Base-by-base conservation (phyloP, 2,888 invertebrate species). In the Melinaea menophilus region DNA sequence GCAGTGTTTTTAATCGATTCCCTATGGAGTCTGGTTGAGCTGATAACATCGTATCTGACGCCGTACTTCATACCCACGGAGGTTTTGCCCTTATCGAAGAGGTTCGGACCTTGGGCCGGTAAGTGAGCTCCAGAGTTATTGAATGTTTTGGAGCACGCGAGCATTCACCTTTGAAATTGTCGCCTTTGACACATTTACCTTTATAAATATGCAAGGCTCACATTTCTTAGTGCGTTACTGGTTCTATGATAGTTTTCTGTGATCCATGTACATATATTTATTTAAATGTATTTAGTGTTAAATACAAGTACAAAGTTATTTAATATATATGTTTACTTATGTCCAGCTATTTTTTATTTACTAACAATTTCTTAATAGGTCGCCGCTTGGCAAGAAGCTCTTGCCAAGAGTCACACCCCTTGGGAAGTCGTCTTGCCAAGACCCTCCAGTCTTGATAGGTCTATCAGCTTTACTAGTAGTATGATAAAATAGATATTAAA, bases 71-170 rank as follows among this genome's bases (percentile, higher is more conserved):
- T 93, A 69, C 93, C 94, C 0, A 79, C 92, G 61, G 92, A 94
- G 76, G 93, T 93, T 69, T 88, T 91, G 72, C 85, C 91, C 12
- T 80, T 95, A 62, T 77, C 88, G 47, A 93, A 94, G 77, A 94
- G 93, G 79, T 97, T 93, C 81, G 97, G 97, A 74, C 90, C 94
- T 67, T 97, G 97, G 97, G 97, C 97, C 79, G 95, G 97, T 97
- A 82, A 93, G 93, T 73, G 57, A 67, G 59, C 5, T 55, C 41
- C 61, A 41, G 57, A 62, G 37, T 48, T 63, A 61, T 59, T 63
- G 37, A 31, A 5, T 35, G n/a, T 58, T 46, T 46, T 59, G 51
- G 11, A n/a, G 55, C 35, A 46, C 55, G 54, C 59, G 45, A 41
- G 57, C 61, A 47, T 61, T 56, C 51, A 61, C 61, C 57, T 61